Evolutionary conservation across 2,797 vertebrate genomes (phyloP), one percentile per base, ranked within the genome.

Genomic region (Hippocampus kuda): DNA sequence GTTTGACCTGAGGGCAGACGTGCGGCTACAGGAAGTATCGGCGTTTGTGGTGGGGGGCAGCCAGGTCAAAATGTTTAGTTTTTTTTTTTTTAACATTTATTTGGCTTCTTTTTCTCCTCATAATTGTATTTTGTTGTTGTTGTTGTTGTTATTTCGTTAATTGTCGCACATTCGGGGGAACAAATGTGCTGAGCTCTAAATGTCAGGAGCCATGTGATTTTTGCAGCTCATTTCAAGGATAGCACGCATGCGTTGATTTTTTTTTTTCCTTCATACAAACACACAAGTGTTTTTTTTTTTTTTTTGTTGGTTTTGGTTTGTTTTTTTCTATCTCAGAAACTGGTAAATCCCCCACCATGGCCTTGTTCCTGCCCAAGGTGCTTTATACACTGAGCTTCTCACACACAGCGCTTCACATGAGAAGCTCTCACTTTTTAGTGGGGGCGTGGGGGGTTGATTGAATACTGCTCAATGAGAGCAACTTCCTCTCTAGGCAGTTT

Each of bases 1-100:
- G 77, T 79, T 75, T 78, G 77, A 83, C 72, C 70, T 6, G 65
- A 75, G 72, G 80, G 81, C 72, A 73, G 71, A 80, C 46, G 44
- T 83, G 81, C 76, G 76, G 73, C 72, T 75, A 70, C 79, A 82
- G 79, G 79, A 86, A 82, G 77, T 81, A 66, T 77, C 69, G 53
- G 66, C 66, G 26, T 71, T 77, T 74, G 8, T 16, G 30, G 16
- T 16, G 65, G 34, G 83, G 81, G 81, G 77, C 62, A 22, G 15
- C 24, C 63, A 77, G 80, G 82, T 78, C 72, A 78, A 71, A 69
- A 15, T 46, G 13, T 46, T 34, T 34, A 6, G 34, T 34, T 34
- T 34, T 4, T 30, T 30, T 30, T 30, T 34, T 34, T 34, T 34
- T 6, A 6, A 34, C 34, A 34, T 34, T 34, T 34, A 34, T 34